A percentile compares a stretch with the other conserved stretches of the same genome.
Conservation (phyloP, 1,140 invertebrate genomes). For the Globodera ellingtonae region DNA sequence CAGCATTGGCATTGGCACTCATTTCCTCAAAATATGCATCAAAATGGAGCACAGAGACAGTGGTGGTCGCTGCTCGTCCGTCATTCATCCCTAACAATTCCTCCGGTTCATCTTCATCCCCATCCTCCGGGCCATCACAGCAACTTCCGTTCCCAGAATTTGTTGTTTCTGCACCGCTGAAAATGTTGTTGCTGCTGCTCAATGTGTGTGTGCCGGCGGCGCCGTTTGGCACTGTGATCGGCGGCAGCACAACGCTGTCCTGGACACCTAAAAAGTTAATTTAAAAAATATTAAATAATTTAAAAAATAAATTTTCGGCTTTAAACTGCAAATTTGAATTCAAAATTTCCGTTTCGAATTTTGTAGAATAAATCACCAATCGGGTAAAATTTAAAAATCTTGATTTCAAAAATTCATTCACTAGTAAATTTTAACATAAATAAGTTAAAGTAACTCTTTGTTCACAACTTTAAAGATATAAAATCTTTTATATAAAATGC, state of each 20-base stretch:
- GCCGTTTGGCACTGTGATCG: constrained; percentile 15
- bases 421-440: too few relatives aligned
- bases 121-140: neutral
- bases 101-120: neutral
- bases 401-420: too few relatives aligned
- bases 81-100: neutral
- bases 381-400: too few relatives aligned
- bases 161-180: neutral
- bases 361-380: too few relatives aligned
- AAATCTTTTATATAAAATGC: too few relatives aligned
- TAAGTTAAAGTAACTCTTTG: too few relatives aligned
- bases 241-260: constrained; percentile 11
- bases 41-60: constrained; percentile 48
- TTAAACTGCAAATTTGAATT: too few relatives aligned
- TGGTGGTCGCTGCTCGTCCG: neutral
- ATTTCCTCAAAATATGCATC: constrained; percentile 60
- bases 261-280: constrained; percentile 6
- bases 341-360: too few relatives aligned
- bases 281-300: too few relatives aligned
- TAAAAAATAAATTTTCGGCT: too few relatives aligned
- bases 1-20: constrained; percentile 53
- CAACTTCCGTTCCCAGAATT: neutral
- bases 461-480: too few relatives aligned
- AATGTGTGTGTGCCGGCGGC: neutral
- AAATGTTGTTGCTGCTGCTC: neutral